These are phyloP conservation scores for Zelostemma sp. DNA, from an alignment of 1,140 invertebrate genomes.

Conservation along the genomic window DNA sequence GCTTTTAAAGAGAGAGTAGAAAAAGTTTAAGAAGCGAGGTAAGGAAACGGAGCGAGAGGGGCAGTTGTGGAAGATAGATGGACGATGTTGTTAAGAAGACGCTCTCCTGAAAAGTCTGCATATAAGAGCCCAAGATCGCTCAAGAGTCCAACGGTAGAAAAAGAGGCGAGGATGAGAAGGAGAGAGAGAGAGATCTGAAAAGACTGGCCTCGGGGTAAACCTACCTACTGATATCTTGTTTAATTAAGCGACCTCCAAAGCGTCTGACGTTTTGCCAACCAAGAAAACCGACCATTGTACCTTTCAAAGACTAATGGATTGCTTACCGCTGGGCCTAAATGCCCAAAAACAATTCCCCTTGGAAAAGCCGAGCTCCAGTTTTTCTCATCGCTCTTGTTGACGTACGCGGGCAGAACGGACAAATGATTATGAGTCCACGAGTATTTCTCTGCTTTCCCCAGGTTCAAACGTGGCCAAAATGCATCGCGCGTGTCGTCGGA, in stretches of 20 bases:
- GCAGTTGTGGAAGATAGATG: constrained; percentile 22
- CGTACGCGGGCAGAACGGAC: background rate
- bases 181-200: constrained; percentile 34
- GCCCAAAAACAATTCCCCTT: background rate
- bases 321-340: constrained; percentile 1
- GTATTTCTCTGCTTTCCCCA: constrained; percentile 1
- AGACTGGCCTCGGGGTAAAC: constrained; percentile 36
- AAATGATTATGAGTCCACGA: background rate
- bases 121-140: constrained; percentile 31
- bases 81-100: constrained; percentile 49
- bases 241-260: constrained; percentile 55
- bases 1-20: constrained; percentile 31
- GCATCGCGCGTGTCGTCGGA: constrained; percentile 23
- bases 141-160: constrained; percentile 35
- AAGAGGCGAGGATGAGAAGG: constrained; percentile 24
- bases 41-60: constrained; percentile 13
- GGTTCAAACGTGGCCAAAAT: constrained; percentile 23
- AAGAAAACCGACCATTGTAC: constrained; percentile 47
- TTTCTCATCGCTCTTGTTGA: background rate
- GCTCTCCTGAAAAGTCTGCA: constrained; percentile 49
- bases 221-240: constrained; percentile 55
- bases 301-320: constrained; percentile 33
- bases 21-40: constrained; percentile 15
- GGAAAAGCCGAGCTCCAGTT: too few relatives aligned
- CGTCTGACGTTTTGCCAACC: constrained; percentile 40